phyloP scores from a whole-genome alignment of 1,140 invertebrate genomes.

The Thaumatotibia leucotreta region DNA sequence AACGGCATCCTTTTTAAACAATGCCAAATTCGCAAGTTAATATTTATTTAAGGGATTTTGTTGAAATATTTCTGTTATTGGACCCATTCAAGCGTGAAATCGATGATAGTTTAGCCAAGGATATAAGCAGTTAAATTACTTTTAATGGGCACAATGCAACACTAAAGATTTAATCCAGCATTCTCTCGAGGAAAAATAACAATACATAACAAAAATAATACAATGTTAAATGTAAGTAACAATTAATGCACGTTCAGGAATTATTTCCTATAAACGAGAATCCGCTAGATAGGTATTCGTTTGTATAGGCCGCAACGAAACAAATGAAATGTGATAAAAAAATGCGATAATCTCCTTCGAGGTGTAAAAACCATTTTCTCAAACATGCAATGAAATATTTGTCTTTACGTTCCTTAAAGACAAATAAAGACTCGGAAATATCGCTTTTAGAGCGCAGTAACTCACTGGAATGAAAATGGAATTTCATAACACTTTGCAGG shows the following conservation, averaged over 20 bases:
- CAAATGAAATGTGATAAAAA: constrained; percentile 28
- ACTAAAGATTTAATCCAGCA: constrained; percentile 1
- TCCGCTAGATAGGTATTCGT: constrained; percentile 4
- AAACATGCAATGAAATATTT: constrained; percentile 27
- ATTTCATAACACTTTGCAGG: no score
- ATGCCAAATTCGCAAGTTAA: constrained; percentile 47
- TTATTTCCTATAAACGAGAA: constrained; percentile 14
- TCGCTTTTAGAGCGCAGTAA: no score
- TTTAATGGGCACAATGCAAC: neutral
- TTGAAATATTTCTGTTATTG: constrained; percentile 40
- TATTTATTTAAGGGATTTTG: constrained; percentile 63
- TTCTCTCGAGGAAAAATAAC: neutral
- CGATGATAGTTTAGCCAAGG: constrained; percentile 6
- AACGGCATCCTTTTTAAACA: constrained; percentile 44
- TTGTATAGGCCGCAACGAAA: constrained; percentile 4
- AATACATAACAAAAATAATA: no score
- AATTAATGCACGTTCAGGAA: constrained; percentile 1
- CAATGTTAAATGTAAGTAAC: no score
- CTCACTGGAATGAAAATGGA: no score
- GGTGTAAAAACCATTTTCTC: constrained; percentile 33
- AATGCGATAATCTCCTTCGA: constrained; percentile 22
- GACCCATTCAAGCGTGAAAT: constrained; percentile 9
- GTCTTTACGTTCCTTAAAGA: no score
- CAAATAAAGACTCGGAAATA: no score
- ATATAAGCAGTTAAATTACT: neutral